Conservation (phyloP, 1,140 invertebrate genomes). For the Homalodisca vitripennis region DNA sequence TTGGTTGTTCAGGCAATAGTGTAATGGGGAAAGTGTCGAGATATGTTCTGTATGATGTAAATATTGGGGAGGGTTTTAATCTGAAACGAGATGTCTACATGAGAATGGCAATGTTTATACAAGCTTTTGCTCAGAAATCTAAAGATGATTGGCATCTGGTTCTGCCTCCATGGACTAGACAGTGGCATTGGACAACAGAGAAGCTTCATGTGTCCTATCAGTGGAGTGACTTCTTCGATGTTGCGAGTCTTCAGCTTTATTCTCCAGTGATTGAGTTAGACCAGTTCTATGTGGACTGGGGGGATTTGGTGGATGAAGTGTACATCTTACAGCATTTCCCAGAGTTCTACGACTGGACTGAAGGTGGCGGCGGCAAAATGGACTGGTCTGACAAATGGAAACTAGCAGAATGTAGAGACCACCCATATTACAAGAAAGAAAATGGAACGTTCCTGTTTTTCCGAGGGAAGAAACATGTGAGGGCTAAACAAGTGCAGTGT, state of each 20-base stretch:
- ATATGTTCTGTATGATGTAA: conserved; percentile 89
- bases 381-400: conserved; percentile 82
- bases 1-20: background rate
- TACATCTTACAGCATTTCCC: conserved; percentile 85
- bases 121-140: conserved; percentile 58
- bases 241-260: conserved; percentile 73
- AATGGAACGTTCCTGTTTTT: conserved; percentile 40
- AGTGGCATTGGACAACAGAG: conserved; percentile 86
- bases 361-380: conserved; percentile 25
- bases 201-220: conserved; percentile 53
- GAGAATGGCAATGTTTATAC: conserved; percentile 80
- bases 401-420: conserved; percentile 53
- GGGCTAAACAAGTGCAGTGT: conserved; percentile 66
- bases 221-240: conserved; percentile 88
- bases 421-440: conserved; percentile 40
- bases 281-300: conserved; percentile 69
- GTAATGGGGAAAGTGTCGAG: conserved; percentile 4
- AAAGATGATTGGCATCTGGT: conserved; percentile 59
- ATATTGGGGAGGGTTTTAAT: conserved; percentile 95
- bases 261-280: conserved; percentile 86
- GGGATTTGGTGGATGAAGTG: conserved; percentile 64
- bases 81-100: conserved; percentile 94
- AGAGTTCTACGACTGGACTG: conserved; percentile 65
- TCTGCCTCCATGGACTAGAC: conserved; percentile 84
- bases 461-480: conserved; percentile 62